A percentile compares a stretch with the other conserved stretches of the same genome.
Conservation (phyloP, 2,113 vertebrate species). For the Calypte anna region DNA sequence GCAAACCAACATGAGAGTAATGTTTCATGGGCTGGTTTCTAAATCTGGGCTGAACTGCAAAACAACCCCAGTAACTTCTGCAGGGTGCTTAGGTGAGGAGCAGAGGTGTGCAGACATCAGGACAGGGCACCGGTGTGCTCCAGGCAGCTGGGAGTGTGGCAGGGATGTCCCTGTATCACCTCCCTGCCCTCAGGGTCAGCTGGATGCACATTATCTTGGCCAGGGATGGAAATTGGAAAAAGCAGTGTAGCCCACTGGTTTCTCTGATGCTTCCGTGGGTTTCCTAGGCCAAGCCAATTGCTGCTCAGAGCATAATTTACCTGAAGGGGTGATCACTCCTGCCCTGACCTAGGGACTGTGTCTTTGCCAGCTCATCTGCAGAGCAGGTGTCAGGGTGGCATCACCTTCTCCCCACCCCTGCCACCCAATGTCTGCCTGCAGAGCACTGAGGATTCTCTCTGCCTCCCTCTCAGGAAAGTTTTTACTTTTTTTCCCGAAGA, state of each 20-base stretch:
- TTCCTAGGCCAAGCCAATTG: not conserved
- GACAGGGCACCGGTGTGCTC: not conserved
- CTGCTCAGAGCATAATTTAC: not conserved
- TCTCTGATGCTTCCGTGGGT: not conserved
- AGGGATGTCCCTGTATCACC: not conserved
- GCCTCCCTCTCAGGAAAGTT: not conserved
- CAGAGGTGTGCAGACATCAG: not conserved
- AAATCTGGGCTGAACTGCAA: not conserved
- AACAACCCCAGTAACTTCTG: not conserved
- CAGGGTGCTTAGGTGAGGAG: not conserved
- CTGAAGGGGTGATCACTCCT: not conserved
- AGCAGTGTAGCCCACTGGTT: not conserved
- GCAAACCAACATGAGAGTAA: not conserved
- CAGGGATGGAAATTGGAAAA: not conserved
- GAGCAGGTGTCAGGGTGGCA: not conserved
- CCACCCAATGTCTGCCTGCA: accelerated
- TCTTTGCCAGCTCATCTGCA: not conserved
- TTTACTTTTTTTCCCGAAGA: not conserved
- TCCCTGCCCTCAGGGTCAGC: not conserved
- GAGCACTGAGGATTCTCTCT: not conserved
- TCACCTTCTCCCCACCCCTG: not conserved
- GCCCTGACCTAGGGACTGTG: not conserved
- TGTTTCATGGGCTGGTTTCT: not conserved
- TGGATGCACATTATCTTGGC: not conserved
- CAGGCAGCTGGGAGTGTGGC: not conserved